Percentiles rank a stretch among this genome's conserved stretches.
These are phyloP conservation scores for Rana temporaria DNA, from an alignment of 2,113 vertebrate species.

Conservation along the genomic window DNA sequence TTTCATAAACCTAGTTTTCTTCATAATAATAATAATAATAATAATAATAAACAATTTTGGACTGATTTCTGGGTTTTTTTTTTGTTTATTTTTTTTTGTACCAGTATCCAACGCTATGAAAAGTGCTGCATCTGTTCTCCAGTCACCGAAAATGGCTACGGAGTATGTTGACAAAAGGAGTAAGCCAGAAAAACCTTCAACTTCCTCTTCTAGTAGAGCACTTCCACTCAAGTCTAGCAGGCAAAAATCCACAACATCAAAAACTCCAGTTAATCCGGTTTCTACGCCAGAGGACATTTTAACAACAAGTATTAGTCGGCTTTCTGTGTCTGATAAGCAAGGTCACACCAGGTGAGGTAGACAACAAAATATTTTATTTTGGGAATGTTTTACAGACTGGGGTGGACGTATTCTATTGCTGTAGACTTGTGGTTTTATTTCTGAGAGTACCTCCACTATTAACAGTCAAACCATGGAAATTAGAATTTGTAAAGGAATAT, in stretches of 20 bases:
- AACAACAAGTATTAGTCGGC: background rate
- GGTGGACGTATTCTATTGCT: too few species aligned
- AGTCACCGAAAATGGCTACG: background rate
- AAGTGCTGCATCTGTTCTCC: background rate
- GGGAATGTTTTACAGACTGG: too few species aligned
- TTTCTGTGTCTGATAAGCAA: background rate
- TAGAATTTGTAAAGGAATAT: too few species aligned
- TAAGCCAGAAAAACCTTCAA: background rate
- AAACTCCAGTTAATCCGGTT: background rate
- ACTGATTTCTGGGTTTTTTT: background rate
- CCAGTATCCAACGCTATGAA: background rate
- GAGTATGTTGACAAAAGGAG: background rate
- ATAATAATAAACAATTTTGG: too few species aligned
- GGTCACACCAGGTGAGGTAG: slow-evolving; percentile 2
- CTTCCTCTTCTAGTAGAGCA: background rate
- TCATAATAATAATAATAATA: too few species aligned
- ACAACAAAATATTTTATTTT: background rate
- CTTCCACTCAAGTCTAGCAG: background rate
- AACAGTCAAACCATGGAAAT: too few species aligned
- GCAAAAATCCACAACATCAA: background rate
- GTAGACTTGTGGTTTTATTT: too few species aligned
- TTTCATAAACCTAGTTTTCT: too few species aligned
- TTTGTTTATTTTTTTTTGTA: background rate
- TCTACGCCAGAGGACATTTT: background rate
- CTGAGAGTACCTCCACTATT: too few species aligned